Evolutionary conservation across 2,888 invertebrate genomes (phyloP).

Genomic region (Melanostoma scalare): DNA sequence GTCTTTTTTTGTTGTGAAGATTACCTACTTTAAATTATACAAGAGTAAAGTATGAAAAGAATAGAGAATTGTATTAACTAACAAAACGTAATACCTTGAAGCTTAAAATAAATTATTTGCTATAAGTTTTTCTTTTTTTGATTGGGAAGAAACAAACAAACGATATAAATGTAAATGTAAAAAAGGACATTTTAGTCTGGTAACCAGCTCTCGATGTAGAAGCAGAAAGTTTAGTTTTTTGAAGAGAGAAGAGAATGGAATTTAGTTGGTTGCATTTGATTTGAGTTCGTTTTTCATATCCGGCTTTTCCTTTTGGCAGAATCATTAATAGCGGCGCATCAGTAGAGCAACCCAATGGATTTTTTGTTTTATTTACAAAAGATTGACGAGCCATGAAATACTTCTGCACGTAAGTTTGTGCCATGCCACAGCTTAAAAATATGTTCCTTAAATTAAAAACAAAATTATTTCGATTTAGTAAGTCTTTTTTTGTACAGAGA

Average conservation of each 20-base stretch:
- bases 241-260: conserved; percentile 14
- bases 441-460: too few relatives aligned
- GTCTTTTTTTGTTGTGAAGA: conserved; percentile 45
- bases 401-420: too few relatives aligned
- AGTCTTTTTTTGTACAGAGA: too few relatives aligned
- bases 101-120: conserved; percentile 40
- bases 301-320: not conserved
- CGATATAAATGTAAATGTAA: not conserved
- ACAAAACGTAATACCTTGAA: conserved; percentile 22
- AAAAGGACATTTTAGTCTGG: not conserved
- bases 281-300: not conserved
- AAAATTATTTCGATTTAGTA: too few relatives aligned
- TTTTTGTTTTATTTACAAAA: not conserved
- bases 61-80: conserved; percentile 13
- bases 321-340: not conserved
- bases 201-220: conserved; percentile 1
- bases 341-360: not conserved
- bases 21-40: conserved; percentile 9
- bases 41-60: conserved; percentile 25
- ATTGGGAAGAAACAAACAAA: conserved; percentile 19
- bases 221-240: not conserved
- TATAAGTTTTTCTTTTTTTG: conserved; percentile 31
- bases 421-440: too few relatives aligned
- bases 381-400: not conserved
- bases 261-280: not conserved